Percentiles rank a stretch among this genome's conserved stretches.
Evolutionary conservation across 2,797 vertebrate species (phyloP).

Genomic region (Diplodus puntazzo): DNA sequence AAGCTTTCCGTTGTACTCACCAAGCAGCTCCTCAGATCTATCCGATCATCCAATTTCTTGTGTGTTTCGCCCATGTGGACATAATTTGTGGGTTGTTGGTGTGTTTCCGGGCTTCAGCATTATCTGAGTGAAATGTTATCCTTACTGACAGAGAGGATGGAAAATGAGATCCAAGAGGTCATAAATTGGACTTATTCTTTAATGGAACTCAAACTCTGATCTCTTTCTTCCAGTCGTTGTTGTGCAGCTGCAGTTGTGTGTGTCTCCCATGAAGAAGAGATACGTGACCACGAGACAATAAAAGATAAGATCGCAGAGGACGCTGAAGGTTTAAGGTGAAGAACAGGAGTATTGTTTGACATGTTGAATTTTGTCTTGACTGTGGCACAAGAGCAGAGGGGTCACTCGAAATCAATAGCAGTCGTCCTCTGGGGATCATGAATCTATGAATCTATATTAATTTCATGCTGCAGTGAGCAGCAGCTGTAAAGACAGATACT

Average conservation of each 20-base stretch:
- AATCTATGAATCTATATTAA: constrained; percentile 2
- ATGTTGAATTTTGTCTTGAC: not conserved
- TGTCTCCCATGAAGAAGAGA: not conserved
- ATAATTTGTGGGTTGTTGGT: not conserved
- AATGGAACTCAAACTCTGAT: not conserved
- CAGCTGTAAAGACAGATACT: not conserved
- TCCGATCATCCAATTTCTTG: too few species aligned
- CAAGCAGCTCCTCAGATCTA: not conserved
- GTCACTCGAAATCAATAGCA: not conserved
- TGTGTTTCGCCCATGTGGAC: not conserved
- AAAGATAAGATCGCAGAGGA: not conserved
- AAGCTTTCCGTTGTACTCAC: not conserved
- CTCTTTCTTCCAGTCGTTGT: not conserved
- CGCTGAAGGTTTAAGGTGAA: too few species aligned
- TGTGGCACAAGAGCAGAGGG: not conserved
- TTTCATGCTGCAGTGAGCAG: constrained; percentile 3
- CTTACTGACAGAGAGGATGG: not conserved
- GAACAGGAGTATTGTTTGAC: not conserved
- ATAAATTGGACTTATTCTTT: not conserved
- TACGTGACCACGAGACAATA: not conserved
- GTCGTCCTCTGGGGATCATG: constrained; percentile 1
- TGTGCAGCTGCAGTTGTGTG: not conserved
- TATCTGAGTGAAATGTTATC: not conserved
- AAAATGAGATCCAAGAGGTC: not conserved
- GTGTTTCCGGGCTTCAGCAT: not conserved